Conservation (phyloP, 2,888 invertebrate species). For the Cinara cedri region DNA sequence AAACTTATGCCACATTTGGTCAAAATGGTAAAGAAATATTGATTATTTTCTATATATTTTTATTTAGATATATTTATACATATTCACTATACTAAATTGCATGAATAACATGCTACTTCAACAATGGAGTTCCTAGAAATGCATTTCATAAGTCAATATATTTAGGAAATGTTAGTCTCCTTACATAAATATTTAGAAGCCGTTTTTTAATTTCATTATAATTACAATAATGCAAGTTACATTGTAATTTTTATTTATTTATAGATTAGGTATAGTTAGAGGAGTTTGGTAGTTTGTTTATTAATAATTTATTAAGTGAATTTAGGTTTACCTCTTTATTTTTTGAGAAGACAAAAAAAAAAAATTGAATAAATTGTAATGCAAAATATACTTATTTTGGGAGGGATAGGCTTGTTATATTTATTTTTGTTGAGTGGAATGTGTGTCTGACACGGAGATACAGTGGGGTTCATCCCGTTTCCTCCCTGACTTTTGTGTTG, state of each 20-base stretch:
- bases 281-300: slow-evolving; percentile 41
- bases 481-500: slow-evolving; percentile 61
- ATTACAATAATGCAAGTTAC: slow-evolving; percentile 41
- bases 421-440: slow-evolving; percentile 48
- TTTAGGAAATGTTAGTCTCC: slow-evolving; percentile 45
- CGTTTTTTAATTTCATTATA: slow-evolving; percentile 44
- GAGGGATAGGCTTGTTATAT: slow-evolving; percentile 12
- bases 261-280: slow-evolving; percentile 46
- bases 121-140: slow-evolving; percentile 46
- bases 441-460: slow-evolving; percentile 41
- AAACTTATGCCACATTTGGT: slow-evolving; percentile 87
- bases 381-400: background rate
- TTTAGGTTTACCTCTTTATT: background rate
- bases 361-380: background rate
- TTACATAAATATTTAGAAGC: slow-evolving; percentile 29
- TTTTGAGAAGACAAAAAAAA: background rate
- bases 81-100: slow-evolving; percentile 34
- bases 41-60: slow-evolving; percentile 32
- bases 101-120: slow-evolving; percentile 50
- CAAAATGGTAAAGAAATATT: slow-evolving; percentile 70
- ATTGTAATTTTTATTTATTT: slow-evolving; percentile 28
- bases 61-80: slow-evolving; percentile 30
- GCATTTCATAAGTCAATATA: slow-evolving; percentile 44
- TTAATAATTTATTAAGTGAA: slow-evolving; percentile 26
- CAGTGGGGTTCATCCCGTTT: slow-evolving; percentile 53